phyloP scores from a whole-genome alignment of 2,888 invertebrate genomes.

The Cerastis leucographa region DNA sequence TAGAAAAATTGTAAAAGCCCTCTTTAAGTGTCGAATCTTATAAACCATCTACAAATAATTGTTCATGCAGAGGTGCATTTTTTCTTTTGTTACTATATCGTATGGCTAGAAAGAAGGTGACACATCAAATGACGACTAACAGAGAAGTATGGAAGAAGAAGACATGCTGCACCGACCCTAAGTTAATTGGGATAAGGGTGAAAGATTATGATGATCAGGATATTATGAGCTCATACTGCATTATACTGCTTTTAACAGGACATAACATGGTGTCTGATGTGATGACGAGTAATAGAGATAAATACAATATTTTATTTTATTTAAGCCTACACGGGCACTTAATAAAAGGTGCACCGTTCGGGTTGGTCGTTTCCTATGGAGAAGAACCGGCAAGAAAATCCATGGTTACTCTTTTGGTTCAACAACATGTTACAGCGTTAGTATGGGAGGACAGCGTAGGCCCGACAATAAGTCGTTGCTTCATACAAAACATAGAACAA shows the following conservation, averaged over 20 bases:
- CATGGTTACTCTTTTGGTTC: no score
- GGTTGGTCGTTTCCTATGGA: no score
- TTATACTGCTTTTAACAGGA: not conserved
- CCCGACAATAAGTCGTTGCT: no score
- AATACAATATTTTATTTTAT: no score
- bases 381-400: no score
- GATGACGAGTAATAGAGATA: no score
- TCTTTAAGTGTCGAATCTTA: not conserved
- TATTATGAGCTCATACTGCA: not conserved
- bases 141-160: not conserved
- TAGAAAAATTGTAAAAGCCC: no score
- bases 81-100: not conserved
- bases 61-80: not conserved
- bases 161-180: not conserved
- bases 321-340: no score
- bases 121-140: not conserved
- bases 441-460: no score
- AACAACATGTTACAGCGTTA: no score
- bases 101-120: not conserved
- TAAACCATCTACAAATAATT: not conserved
- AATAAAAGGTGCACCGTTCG: no score
- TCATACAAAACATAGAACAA: no score
- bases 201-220: not conserved
- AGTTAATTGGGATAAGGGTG: not conserved
- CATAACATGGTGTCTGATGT: not conserved